These are phyloP conservation scores for Trogon surrucura DNA, from an alignment of 2,113 vertebrate species.

Conservation along the genomic window DNA sequence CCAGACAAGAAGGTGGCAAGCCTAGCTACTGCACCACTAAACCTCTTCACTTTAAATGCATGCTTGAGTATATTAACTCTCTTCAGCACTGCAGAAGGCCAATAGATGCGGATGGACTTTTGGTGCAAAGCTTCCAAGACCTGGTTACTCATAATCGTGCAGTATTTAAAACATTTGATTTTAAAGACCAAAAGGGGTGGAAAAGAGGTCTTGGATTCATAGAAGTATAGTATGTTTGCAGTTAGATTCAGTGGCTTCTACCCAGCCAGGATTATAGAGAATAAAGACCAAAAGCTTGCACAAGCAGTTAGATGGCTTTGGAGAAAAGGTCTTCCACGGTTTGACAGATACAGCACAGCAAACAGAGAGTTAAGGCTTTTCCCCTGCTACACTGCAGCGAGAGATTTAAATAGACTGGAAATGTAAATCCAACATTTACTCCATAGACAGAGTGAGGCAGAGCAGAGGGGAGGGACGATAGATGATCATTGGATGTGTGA, in stretches of 20 bases:
- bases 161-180: not conserved
- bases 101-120: not conserved
- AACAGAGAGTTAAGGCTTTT: conserved; percentile 55
- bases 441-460: conserved; percentile 43
- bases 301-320: not conserved
- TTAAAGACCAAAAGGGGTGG: not conserved
- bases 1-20: not conserved
- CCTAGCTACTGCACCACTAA: not conserved
- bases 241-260: not conserved
- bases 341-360: conserved; percentile 9
- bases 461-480: conserved; percentile 27
- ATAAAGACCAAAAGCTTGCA: not conserved
- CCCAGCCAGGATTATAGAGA: not conserved
- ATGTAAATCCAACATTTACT: conserved; percentile 72
- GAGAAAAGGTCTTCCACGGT: not conserved
- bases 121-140: not conserved
- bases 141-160: not conserved
- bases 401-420: conserved; percentile 71
- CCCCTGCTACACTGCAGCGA: conserved; percentile 45
- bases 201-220: not conserved
- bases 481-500: conserved; percentile 64
- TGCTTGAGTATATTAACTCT: not conserved
- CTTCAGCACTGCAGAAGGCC: not conserved
- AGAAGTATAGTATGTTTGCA: not conserved
- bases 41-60: not conserved